Conservation (phyloP, 1,140 invertebrate genomes). For the Papilio polyxenes region DNA sequence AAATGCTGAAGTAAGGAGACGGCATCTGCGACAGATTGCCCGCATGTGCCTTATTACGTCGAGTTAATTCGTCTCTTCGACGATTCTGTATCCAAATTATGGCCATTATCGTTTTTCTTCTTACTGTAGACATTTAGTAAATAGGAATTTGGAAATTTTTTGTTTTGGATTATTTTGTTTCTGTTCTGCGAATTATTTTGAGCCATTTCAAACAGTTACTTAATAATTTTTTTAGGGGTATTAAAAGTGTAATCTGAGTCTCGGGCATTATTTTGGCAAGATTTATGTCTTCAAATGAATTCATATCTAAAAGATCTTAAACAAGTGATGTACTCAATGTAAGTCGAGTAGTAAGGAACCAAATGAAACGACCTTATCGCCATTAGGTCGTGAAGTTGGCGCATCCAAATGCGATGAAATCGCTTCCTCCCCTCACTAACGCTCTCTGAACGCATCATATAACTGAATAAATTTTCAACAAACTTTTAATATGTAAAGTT, state of each 20-base stretch:
- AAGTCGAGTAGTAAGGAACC: conserved; percentile 31
- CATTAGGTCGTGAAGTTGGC: conserved; percentile 51
- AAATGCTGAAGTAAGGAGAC: conserved; percentile 25
- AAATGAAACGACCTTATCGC: conserved; percentile 45
- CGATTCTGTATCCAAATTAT: conserved; percentile 31
- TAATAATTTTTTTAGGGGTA: background rate
- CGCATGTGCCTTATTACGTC: conserved; percentile 31
- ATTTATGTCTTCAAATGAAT: background rate
- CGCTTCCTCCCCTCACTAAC: conserved; percentile 47
- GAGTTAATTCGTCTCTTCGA: conserved; percentile 36
- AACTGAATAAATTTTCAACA: conserved; percentile 49
- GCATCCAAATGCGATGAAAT: conserved; percentile 51
- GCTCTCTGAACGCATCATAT: conserved; percentile 36
- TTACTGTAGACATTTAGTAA: background rate
- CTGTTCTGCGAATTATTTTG: too few species aligned
- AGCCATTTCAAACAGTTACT: too few species aligned
- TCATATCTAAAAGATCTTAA: conserved; percentile 10
- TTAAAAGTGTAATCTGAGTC: too few species aligned
- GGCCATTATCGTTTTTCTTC: conserved; percentile 34
- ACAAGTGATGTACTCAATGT: conserved; percentile 4
- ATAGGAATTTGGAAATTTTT: background rate
- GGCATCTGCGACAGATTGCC: conserved; percentile 32
- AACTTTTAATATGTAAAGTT: conserved; percentile 61
- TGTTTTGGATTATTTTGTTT: background rate
- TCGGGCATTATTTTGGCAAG: too few species aligned